phyloP scores from a whole-genome alignment of 2,113 vertebrate genomes.

The Platysteira castanea region DNA sequence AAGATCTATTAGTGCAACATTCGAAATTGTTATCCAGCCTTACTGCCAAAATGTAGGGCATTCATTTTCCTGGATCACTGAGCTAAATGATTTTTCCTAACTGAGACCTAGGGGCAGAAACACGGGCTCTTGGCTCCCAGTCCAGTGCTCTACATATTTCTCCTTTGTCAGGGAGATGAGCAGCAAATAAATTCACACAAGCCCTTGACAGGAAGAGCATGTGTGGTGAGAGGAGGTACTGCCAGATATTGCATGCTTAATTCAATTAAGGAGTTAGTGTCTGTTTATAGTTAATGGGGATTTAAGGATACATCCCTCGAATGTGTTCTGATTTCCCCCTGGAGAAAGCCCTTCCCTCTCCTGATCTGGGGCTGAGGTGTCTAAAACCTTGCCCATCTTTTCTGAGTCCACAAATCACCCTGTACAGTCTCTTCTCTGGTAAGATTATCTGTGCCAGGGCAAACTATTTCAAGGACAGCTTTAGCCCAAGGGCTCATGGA shows the following conservation, averaged over 20 bases:
- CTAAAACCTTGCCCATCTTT: not conserved
- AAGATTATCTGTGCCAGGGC: not conserved
- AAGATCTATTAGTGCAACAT: not conserved
- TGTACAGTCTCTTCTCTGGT: not conserved
- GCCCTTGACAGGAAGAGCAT: not conserved
- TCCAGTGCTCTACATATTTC: not conserved
- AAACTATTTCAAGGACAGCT: not conserved
- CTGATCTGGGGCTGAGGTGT: not conserved
- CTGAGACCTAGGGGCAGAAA: constrained; percentile 43
- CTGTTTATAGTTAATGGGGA: not conserved
- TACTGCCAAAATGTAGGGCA: constrained; percentile 41
- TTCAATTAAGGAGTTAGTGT: not conserved
- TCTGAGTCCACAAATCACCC: not conserved
- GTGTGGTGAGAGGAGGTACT: not conserved
- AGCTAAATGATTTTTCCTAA: constrained; percentile 35
- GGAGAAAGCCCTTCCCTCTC: not conserved
- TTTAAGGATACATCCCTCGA: not conserved
- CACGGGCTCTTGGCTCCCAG: not conserved
- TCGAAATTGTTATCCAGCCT: constrained; percentile 4
- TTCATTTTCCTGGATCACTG: constrained; percentile 44
- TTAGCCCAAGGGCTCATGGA: not conserved
- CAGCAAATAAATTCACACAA: not conserved
- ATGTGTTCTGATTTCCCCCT: not conserved
- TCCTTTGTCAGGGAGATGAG: not conserved
- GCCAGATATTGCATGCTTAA: not conserved